phyloP scores from a whole-genome alignment of 2,888 invertebrate species.

The Thecocarcelia acutangulata region DNA sequence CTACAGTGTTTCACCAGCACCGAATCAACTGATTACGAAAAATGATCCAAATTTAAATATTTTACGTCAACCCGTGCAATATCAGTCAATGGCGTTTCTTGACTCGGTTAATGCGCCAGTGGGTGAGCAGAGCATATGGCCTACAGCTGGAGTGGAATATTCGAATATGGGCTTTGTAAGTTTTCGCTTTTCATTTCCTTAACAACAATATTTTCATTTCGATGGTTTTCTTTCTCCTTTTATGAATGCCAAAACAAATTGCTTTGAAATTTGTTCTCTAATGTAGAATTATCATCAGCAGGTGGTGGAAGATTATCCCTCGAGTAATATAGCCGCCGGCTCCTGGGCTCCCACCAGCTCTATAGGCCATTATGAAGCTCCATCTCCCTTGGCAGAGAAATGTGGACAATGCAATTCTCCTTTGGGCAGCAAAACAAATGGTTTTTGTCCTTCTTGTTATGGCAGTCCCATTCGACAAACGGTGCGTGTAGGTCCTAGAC shows the following conservation, averaged over 20 bases:
- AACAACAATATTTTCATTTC: conserved; percentile 17
- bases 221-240: not conserved
- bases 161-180: conserved; percentile 77
- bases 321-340: conserved; percentile 74
- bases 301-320: conserved; percentile 78
- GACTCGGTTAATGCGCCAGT: conserved; percentile 74
- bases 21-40: conserved; percentile 77
- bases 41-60: conserved; percentile 79
- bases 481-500: conserved; percentile 75
- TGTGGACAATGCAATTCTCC: conserved; percentile 76
- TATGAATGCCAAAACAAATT: too few relatives aligned
- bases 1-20: conserved; percentile 75
- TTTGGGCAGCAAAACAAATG: conserved; percentile 75
- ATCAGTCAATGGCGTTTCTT: conserved; percentile 75
- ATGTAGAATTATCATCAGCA: conserved; percentile 78
- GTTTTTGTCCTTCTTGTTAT: conserved; percentile 73
- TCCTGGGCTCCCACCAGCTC: conserved; percentile 73
- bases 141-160: conserved; percentile 75
- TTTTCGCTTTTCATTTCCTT: conserved; percentile 61
- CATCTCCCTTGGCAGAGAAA: conserved; percentile 73
- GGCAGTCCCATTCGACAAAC: conserved; percentile 67
- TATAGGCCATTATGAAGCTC: conserved; percentile 73
- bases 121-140: conserved; percentile 75
- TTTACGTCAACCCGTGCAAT: conserved; percentile 76
- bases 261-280: conserved; percentile 51